Base-by-base conservation (phyloP, 2,888 invertebrate species). In the Ceramica pisi region DNA sequence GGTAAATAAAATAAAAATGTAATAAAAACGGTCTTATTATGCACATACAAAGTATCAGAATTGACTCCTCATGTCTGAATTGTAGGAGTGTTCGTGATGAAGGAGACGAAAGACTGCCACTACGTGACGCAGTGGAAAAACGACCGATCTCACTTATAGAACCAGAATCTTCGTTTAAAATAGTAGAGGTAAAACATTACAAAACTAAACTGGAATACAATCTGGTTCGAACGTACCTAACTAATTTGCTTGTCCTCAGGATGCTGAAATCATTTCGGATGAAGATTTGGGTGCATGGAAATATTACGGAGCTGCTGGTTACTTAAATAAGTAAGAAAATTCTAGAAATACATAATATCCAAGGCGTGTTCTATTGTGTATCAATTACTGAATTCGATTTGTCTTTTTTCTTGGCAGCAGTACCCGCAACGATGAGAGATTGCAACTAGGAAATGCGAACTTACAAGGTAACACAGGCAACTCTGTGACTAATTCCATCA, bases 41-140 rank as follows among this genome's bases (percentile, higher is more conserved):
- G 60, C 46, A 62, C 75, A 63, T 70, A 62, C 48, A 55, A 68
- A 81, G 57, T 68, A 55, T 26, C 64, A 67, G 63, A 64, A 80
- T 61, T 73, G 35, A 69, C 66, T 61, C 19, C 19, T 66, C 56
- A 48, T 46, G 62, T 61, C 63, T 80, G 61, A 61, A 63, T 85
- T 83, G 44, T 71, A 94, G 94, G 72, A 90, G 90, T 86, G 81
- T 93, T 89, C 96, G 91, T 81, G 96, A 90, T 86, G 96, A 90
- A 89, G 86, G 90, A 41, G 94, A 94, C 72, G 92, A 94, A 74
- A 93, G 97, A 72, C 81, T 97, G 65, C 97, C 97, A 2, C 90
- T 98, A 56, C 95, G 98, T 85, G 97, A 98, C 89, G 97, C 98
- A 0, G 98, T 98, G 0, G 98, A 98, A 90, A 96, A 95, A 79